Percentiles rank a stretch among this genome's conserved stretches.
Conservation (phyloP, 2,797 vertebrate species). For the Crocidura indochinensis region DNA sequence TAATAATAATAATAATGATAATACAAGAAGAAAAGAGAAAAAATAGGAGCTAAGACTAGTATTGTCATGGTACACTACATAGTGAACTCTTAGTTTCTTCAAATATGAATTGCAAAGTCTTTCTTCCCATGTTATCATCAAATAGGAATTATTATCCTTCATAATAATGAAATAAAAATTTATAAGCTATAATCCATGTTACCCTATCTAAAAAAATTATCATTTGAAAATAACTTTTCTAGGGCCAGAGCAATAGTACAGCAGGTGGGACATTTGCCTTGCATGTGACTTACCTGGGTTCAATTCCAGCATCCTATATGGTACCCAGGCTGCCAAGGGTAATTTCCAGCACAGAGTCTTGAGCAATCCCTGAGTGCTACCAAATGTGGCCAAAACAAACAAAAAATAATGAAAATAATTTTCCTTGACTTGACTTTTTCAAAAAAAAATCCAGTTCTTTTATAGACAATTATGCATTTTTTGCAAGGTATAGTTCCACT, state of each 20-base stretch:
- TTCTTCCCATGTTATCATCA: constrained; percentile 25
- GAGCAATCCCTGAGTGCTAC: no score
- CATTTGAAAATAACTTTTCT: constrained; percentile 1
- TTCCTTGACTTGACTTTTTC: neutral
- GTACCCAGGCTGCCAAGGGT: no score
- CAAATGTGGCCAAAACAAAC: no score
- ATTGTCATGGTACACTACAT: neutral
- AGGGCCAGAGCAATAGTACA: no score
- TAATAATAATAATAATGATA: no score
- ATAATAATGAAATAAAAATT: constrained; percentile 33
- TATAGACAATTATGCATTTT: neutral
- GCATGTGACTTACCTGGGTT: no score
- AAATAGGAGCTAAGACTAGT: neutral
- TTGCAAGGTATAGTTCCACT: constrained; percentile 26
- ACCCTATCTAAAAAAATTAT: constrained; percentile 56
- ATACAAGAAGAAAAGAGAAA: neutral
- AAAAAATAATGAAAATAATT: neutral
- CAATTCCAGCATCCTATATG: no score
- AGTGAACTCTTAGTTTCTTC: neutral
- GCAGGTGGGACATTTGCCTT: no score
- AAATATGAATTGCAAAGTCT: neutral
- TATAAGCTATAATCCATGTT: neutral
- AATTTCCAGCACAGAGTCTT: no score
- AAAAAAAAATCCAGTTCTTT: constrained; percentile 44
- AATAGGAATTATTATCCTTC: constrained; percentile 41